Evolutionary conservation across 2,113 vertebrate genomes (phyloP), one percentile per base, ranked within the genome.

Genomic region (Pseudorhombus dupliciocellatus): DNA sequence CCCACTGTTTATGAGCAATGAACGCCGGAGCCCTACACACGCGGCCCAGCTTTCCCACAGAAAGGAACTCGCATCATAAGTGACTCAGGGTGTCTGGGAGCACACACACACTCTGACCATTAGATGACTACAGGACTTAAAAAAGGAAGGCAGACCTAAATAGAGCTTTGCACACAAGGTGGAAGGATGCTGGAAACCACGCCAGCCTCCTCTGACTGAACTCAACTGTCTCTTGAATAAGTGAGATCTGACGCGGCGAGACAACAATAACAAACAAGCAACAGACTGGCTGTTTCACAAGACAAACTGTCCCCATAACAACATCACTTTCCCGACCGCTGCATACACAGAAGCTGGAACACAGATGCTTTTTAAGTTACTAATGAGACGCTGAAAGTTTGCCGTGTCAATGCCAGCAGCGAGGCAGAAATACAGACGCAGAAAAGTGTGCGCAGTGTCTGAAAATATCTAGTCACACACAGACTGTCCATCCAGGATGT

Each of bases 81-180:
- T 92, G 89, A 93, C 75, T 90, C 87, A 93, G 83, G 81, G 68
- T 52, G 85, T 91, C 85, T 87, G 85, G 73, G 34, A 73, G 67
- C 68, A 46, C 73, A 37, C 26, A 37, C 26, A 76, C 68, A 51
- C 65, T 80, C 81, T 81, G 84, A 87, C 81, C 81, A 72, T 67
- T 60, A 46, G 59, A 88, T 89, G 90, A 89, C 84, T 83, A 14
- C 3, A n/a, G 58, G 48, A 78, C 75, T 79, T 77, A 28, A 83
- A 84, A 85, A 66, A 66, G 61, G 26, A 80, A 77, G 74, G 48
- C 59, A 70, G 64, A 52, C 46, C 72, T 69, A 50, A 67, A 28
- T 2, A 22, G 56, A 14, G 26, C 65, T 48, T 44, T 48, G 57
- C 30, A 57, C 69, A 77, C 62, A 60, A 73, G 60, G 71, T 66